Evolutionary conservation across 1,140 invertebrate genomes (phyloP).

Genomic region (Lucilia sericata): DNA sequence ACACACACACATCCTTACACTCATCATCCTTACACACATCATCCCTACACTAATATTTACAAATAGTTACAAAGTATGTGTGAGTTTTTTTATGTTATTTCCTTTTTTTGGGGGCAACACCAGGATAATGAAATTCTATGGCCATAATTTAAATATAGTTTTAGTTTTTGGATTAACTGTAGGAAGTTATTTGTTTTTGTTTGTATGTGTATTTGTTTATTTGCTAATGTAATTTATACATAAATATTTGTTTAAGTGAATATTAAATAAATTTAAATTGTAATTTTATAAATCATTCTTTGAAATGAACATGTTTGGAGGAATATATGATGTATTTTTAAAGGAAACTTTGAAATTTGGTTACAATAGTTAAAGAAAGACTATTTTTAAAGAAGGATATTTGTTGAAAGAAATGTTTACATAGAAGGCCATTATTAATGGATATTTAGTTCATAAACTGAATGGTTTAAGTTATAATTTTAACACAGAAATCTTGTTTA

Average conservation of each 20-base stretch:
- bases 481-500: no score
- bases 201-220: not conserved
- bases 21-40: no score
- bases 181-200: not conserved
- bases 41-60: not conserved
- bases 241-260: not conserved
- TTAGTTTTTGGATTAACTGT: not conserved
- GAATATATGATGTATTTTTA: no score
- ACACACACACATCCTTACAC: not conserved
- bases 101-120: constrained; percentile 44
- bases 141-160: constrained; percentile 17
- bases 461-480: no score
- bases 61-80: not conserved
- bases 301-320: no score
- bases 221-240: not conserved
- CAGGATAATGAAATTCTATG: constrained; percentile 22
- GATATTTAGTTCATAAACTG: no score
- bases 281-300: not conserved
- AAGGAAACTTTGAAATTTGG: no score
- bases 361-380: no score
- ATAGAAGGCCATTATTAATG: no score
- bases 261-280: constrained; percentile 1
- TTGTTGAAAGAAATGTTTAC: no score
- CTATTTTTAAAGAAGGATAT: no score
- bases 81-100: constrained; percentile 51